phyloP scores from a whole-genome alignment of 1,140 invertebrate genomes.

The Trachymyrmex septentrionalis region DNA sequence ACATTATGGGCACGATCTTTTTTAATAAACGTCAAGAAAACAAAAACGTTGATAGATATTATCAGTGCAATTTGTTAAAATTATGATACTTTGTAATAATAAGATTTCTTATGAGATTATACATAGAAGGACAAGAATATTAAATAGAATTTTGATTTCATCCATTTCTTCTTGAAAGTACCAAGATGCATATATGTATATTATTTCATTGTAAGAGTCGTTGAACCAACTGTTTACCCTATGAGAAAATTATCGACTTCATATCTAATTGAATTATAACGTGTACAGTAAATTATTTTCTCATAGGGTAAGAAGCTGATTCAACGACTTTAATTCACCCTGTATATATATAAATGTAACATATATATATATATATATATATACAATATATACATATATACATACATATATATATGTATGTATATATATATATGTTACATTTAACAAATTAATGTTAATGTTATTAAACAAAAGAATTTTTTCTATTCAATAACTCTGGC shows the following conservation, averaged over 20 bases:
- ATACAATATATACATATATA: too few relatives aligned
- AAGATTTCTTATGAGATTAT: constrained; percentile 19
- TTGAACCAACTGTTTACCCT: too few relatives aligned
- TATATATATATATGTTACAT: not conserved
- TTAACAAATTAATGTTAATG: not conserved
- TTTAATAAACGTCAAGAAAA: not conserved
- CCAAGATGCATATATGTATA: not conserved
- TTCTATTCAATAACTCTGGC: not conserved
- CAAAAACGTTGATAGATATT: constrained; percentile 15
- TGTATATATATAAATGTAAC: not conserved
- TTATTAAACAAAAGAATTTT: not conserved
- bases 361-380: too few relatives aligned
- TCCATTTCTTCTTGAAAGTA: constrained; percentile 10
- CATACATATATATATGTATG: not conserved
- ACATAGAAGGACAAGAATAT: constrained; percentile 15
- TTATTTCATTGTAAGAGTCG: constrained; percentile 10
- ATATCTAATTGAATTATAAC: too few relatives aligned
- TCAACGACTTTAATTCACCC: too few relatives aligned
- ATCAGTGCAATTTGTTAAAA: constrained; percentile 24
- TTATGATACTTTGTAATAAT: constrained; percentile 28
- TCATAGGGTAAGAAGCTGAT: too few relatives aligned
- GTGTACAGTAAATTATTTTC: too few relatives aligned
- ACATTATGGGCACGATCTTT: not conserved
- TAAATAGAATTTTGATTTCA: constrained; percentile 27
- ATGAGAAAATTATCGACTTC: too few relatives aligned